Percentiles rank a stretch among this genome's conserved stretches.
These are phyloP conservation scores for Acromyrmex charruanus DNA, from an alignment of 1,140 invertebrate species.

Conservation along the genomic window DNA sequence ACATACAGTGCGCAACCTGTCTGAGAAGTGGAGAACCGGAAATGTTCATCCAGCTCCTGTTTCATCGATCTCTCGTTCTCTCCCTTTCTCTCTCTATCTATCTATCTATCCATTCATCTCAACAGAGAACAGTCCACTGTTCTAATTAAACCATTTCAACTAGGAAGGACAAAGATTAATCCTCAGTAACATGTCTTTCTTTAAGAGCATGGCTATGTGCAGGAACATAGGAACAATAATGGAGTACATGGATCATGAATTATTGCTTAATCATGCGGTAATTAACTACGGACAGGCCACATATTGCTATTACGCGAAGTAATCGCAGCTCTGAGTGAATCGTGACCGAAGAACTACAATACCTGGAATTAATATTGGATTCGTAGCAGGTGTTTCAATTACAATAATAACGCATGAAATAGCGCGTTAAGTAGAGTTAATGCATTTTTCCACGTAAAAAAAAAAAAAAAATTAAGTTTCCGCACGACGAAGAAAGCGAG, in stretches of 20 bases:
- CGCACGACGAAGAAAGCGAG: not conserved
- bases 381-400: not conserved
- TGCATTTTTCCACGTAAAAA: not conserved
- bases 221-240: not conserved
- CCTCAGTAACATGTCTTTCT: not conserved
- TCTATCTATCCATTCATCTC: not conserved
- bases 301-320: not conserved
- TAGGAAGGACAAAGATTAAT: conserved; percentile 5
- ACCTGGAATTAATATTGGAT: not conserved
- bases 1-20: conserved; percentile 14
- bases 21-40: conserved; percentile 31
- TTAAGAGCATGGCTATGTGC: not conserved
- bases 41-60: conserved; percentile 15
- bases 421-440: not conserved
- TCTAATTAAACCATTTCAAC: not conserved
- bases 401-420: conserved; percentile 6
- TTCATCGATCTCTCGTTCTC: conserved; percentile 1
- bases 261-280: not conserved
- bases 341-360: not conserved
- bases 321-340: not conserved
- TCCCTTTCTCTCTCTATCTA: not conserved
- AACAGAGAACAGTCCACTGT: not conserved
- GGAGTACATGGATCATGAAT: not conserved
- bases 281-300: not conserved
- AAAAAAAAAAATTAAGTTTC: not conserved